A percentile compares a stretch with the other conserved stretches of the same genome.
Conservation (phyloP, 1,140 invertebrate genomes). For the Rhynchophorus ferrugineus region DNA sequence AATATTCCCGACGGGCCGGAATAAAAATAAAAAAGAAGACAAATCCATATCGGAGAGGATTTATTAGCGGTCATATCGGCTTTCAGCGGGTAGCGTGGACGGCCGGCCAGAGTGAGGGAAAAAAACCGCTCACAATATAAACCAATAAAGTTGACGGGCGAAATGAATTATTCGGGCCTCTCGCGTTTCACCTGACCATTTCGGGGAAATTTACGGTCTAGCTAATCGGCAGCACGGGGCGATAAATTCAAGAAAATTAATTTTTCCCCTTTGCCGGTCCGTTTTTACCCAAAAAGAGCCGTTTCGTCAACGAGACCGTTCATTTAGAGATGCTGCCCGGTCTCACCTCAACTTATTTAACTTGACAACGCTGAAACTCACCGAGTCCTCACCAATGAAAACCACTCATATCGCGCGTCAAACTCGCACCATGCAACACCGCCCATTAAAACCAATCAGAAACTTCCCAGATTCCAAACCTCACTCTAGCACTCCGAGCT, state of each 20-base stretch:
- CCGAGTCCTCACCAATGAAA: too few relatives aligned
- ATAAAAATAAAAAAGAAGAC: too few relatives aligned
- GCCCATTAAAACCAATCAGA: too few relatives aligned
- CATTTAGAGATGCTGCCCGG: neutral
- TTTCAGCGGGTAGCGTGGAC: too few relatives aligned
- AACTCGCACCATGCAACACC: too few relatives aligned
- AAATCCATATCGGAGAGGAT: too few relatives aligned
- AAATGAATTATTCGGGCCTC: slow-evolving; percentile 19
- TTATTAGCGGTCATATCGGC: too few relatives aligned
- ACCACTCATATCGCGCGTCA: too few relatives aligned
- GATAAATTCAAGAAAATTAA: slow-evolving; percentile 24
- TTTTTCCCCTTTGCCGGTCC: slow-evolving; percentile 15
- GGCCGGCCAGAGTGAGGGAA: too few relatives aligned
- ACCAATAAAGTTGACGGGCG: slow-evolving; percentile 16
- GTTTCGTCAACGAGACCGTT: slow-evolving; percentile 1
- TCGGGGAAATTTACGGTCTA: slow-evolving; percentile 13
- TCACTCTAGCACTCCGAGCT: slow-evolving; percentile 1
- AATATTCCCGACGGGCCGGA: too few relatives aligned
- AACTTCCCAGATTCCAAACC: too few relatives aligned
- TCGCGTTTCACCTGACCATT: slow-evolving; percentile 20
- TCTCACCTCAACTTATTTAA: neutral
- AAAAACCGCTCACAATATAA: slow-evolving; percentile 18
- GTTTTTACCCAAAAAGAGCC: slow-evolving; percentile 9
- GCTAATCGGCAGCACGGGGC: slow-evolving; percentile 20
- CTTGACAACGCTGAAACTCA: neutral